Evolutionary conservation across 2,888 invertebrate species (phyloP).

Genomic region (Scaptomyza parva): DNA sequence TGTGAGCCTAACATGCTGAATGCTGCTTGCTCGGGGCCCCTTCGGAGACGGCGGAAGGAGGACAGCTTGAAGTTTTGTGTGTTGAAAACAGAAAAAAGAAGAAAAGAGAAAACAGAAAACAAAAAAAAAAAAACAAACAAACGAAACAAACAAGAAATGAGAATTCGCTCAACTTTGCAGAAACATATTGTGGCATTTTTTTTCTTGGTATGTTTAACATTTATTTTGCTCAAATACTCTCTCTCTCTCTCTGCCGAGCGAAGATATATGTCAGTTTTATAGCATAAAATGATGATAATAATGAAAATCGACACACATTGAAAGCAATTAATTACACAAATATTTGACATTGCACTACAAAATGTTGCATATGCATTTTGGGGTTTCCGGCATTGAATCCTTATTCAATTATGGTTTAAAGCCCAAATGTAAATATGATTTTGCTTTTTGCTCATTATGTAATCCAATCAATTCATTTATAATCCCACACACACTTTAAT

Average conservation of each 20-base stretch:
- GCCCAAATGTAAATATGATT: slow-evolving; percentile 2
- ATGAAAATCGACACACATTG: no score
- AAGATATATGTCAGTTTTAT: no score
- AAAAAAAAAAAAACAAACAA: background rate
- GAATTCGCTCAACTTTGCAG: slow-evolving; percentile 39
- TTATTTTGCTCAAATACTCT: background rate
- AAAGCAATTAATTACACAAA: slow-evolving; percentile 5
- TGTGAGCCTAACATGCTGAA: slow-evolving; percentile 23
- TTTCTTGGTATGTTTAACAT: background rate
- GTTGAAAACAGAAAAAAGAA: slow-evolving; percentile 13
- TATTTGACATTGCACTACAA: slow-evolving; percentile 13
- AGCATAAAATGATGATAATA: no score
- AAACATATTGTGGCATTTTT: background rate
- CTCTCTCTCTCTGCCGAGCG: no score
- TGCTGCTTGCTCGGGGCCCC: background rate
- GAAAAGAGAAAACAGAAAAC: background rate
- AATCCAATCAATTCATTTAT: background rate
- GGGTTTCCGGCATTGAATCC: background rate
- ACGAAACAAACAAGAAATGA: background rate
- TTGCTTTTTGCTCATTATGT: background rate
- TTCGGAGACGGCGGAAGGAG: background rate
- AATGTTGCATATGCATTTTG: no score
- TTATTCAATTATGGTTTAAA: slow-evolving; percentile 1
- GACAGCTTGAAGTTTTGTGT: slow-evolving; percentile 39
- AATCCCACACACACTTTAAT: background rate